Base-by-base conservation (phyloP, 2,797 vertebrate genomes). In the Uromys caudimaculatus region DNA sequence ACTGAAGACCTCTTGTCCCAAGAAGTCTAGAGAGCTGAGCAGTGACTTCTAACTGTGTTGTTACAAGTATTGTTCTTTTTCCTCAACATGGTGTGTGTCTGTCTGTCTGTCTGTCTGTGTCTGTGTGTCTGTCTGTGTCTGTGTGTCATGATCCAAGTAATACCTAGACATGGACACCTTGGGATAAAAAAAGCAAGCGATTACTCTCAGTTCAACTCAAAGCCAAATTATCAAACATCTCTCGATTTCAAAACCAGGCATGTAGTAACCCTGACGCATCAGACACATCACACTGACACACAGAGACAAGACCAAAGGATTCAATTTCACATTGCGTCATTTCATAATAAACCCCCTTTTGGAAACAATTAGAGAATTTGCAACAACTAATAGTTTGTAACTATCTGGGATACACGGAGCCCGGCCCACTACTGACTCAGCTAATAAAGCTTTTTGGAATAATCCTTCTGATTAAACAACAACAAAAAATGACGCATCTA, bases 281-380 rank as follows among this genome's bases (percentile, higher is more conserved):
- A 44, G 60, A 77, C 88, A 60, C 17, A 0, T 69, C 44, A 67
- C 21, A 93, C 27, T 83, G 47, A 89, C 27, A 67, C 27, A 58
- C 38, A 84, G 69, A 95, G 90, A 67, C 27, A 95, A 90, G 89
- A 73, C 58, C n/a, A 52, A 21, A 29, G 41, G 44, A 58, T 89
- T 92, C 67, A n/a, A 2, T 14, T 91, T 44, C 35, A 76, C 24
- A 75, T 62, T 52, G 10, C 16, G 6, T 90, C 76, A 85, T 95
- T 96, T 93, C 27, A 38, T 69, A 85, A 64, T 94, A 54, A 93
- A 73, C 27, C 23, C 85, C 87, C 95, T 58, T 8, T 29, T 24
- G 52, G 75, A 88, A 93, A 84, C 54, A 92, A 41, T 79, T 88
- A 89, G 71, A 69, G 79, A 95, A 95, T 97, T 64, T 81, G 41